Evolutionary conservation across 2,888 invertebrate species (phyloP).

Genomic region (Tachina grossa): DNA sequence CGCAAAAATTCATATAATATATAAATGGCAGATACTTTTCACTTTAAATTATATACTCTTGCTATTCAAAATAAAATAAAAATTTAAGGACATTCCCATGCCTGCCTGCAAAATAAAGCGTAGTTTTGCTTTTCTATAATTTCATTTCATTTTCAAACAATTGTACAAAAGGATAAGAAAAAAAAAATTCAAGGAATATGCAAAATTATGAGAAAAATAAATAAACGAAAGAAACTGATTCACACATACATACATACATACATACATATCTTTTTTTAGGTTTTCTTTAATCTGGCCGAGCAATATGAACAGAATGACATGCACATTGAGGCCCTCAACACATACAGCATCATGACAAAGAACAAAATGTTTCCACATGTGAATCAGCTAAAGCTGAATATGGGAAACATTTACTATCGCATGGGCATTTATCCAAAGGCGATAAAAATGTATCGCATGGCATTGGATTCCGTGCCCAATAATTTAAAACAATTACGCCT

Average conservation of each 20-base stretch:
- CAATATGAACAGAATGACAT: slow-evolving; percentile 97
- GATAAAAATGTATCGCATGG: slow-evolving; percentile 99
- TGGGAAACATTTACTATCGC: slow-evolving; percentile 98
- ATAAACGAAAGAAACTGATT: slow-evolving; percentile 27
- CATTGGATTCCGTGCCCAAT: slow-evolving; percentile 97
- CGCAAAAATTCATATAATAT: too few relatives aligned
- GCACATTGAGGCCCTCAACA: slow-evolving; percentile 97
- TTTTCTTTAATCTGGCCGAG: slow-evolving; percentile 96
- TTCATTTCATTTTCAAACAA: slow-evolving; percentile 31
- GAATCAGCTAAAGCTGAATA: slow-evolving; percentile 96
- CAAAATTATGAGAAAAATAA: slow-evolving; percentile 7
- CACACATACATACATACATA: slow-evolving; percentile 3
- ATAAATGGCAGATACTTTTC: too few relatives aligned
- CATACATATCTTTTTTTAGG: slow-evolving; percentile 86
- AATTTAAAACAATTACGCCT: slow-evolving; percentile 96
- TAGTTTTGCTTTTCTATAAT: slow-evolving; percentile 23
- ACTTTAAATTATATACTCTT: too few relatives aligned
- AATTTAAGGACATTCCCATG: neutral
- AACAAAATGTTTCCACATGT: slow-evolving; percentile 97
- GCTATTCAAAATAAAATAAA: too few relatives aligned
- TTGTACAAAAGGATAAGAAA: neutral
- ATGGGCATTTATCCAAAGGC: slow-evolving; percentile 97
- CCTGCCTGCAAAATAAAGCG: neutral
- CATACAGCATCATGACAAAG: slow-evolving; percentile 96
- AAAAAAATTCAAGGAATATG: neutral